Conservation (phyloP, 2,888 invertebrate genomes). For the Tetragonula carbonaria region DNA sequence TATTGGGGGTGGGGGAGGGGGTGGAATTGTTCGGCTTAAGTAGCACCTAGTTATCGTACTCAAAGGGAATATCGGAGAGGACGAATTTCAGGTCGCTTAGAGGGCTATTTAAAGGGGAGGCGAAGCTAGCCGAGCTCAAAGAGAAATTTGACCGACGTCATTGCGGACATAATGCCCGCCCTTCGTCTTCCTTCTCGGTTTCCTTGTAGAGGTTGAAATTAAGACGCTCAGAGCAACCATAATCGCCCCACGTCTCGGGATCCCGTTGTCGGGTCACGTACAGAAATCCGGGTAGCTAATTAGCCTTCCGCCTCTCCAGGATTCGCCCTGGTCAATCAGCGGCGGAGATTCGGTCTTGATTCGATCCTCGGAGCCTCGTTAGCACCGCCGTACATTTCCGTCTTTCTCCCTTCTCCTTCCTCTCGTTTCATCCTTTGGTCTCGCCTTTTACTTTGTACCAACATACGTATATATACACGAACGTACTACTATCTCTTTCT, state of each 20-base stretch:
- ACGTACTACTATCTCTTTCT: neutral
- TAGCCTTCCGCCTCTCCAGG: conserved; percentile 68
- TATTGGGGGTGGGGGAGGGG: too few relatives aligned
- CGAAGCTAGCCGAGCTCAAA: conserved; percentile 54
- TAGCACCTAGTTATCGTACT: conserved; percentile 52
- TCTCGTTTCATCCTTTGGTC: neutral
- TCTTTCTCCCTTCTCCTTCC: neutral
- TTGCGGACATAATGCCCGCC: conserved; percentile 45
- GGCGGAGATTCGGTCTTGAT: conserved; percentile 76
- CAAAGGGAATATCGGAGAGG: conserved; percentile 51
- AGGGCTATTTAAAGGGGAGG: conserved; percentile 40
- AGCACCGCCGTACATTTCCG: conserved; percentile 65
- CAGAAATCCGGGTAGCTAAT: conserved; percentile 71
- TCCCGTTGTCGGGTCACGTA: conserved; percentile 73
- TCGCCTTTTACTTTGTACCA: conserved; percentile 36
- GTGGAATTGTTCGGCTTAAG: conserved; percentile 49
- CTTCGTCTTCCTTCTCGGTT: conserved; percentile 8
- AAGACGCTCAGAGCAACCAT: conserved; percentile 73
- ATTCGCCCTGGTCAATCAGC: conserved; percentile 73
- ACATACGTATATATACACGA: neutral
- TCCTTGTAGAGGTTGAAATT: conserved; percentile 62
- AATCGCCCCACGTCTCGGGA: conserved; percentile 70
- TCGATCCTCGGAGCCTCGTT: conserved; percentile 77
- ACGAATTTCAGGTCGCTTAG: conserved; percentile 51
- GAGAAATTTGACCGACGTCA: conserved; percentile 69